phyloP scores from a whole-genome alignment of 1,140 invertebrate species.

The Aphis craccivora region DNA sequence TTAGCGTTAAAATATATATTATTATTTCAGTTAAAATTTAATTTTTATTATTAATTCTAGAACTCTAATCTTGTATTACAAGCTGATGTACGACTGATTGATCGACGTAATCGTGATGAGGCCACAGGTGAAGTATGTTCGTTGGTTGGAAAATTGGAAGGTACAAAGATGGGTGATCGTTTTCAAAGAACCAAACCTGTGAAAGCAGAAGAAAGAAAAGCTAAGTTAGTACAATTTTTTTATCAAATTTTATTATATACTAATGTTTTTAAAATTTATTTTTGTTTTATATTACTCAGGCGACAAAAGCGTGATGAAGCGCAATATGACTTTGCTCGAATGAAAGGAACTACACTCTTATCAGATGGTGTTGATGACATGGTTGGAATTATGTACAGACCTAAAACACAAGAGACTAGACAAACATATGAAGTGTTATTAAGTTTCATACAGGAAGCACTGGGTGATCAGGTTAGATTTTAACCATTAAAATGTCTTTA shows the following conservation, averaged over 20 bases:
- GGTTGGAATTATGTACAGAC: conserved; percentile 92
- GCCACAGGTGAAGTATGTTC: conserved; percentile 98
- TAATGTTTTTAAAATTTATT: not conserved
- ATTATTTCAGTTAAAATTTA: not conserved
- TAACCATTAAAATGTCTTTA: not conserved
- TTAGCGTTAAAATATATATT: not conserved
- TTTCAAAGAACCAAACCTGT: conserved; percentile 87
- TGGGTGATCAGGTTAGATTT: conserved; percentile 85
- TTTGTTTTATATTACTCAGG: conserved; percentile 64
- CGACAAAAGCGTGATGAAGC: conserved; percentile 89
- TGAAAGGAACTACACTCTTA: conserved; percentile 85
- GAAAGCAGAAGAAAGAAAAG: conserved; percentile 89
- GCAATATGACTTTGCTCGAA: conserved; percentile 87
- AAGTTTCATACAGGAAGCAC: conserved; percentile 95
- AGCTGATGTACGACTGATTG: conserved; percentile 98
- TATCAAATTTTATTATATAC: not conserved
- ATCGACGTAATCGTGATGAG: conserved; percentile 96
- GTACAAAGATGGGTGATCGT: conserved; percentile 94
- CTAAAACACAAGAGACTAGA: conserved; percentile 96
- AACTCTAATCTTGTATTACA: conserved; percentile 99
- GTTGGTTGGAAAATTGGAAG: conserved; percentile 89
- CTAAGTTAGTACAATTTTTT: conserved; percentile 73
- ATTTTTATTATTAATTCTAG: conserved; percentile 68
- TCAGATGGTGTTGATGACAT: conserved; percentile 92
- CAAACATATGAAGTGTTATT: conserved; percentile 96